A percentile compares a stretch with the other conserved stretches of the same genome.
These are phyloP conservation scores for Champsocephalus esox DNA, from an alignment of 2,797 vertebrate genomes.

Conservation along the genomic window DNA sequence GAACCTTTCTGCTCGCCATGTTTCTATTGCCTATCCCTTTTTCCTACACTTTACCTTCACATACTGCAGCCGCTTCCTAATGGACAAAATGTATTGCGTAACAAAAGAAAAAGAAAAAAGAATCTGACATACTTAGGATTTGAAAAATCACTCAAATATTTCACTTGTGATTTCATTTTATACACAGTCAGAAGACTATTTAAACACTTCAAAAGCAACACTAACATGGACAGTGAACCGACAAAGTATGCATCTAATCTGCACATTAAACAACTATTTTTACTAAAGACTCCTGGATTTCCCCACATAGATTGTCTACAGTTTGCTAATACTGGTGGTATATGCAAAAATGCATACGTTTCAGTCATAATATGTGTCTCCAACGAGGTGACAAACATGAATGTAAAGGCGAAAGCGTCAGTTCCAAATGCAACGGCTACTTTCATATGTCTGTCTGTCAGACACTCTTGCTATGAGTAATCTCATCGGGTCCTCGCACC, in stretches of 20 bases:
- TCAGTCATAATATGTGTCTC: constrained; percentile 70
- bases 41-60: constrained; percentile 42
- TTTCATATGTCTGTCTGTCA: constrained; percentile 82
- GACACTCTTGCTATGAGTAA: constrained; percentile 82
- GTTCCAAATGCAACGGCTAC: constrained; percentile 85
- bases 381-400: constrained; percentile 58
- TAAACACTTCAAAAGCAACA: constrained; percentile 58
- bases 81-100: constrained; percentile 37
- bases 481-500: constrained; percentile 55
- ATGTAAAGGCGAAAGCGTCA: constrained; percentile 66
- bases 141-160: constrained; percentile 39
- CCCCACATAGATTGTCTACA: constrained; percentile 75
- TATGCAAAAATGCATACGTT: constrained; percentile 75
- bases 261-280: constrained; percentile 56
- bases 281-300: constrained; percentile 56
- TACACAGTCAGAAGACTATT: constrained; percentile 27
- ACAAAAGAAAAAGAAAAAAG: constrained; percentile 14
- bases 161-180: constrained; percentile 48
- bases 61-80: constrained; percentile 25
- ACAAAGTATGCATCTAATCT: constrained; percentile 63
- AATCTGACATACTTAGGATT: constrained; percentile 51
- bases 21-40: constrained; percentile 34
- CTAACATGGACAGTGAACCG: constrained; percentile 67
- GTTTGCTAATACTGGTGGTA: constrained; percentile 78
- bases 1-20: constrained; percentile 28